Evolutionary conservation across 2,797 vertebrate genomes (phyloP), one percentile per base, ranked within the genome.

Genomic region (Eulemur albifrons): DNA sequence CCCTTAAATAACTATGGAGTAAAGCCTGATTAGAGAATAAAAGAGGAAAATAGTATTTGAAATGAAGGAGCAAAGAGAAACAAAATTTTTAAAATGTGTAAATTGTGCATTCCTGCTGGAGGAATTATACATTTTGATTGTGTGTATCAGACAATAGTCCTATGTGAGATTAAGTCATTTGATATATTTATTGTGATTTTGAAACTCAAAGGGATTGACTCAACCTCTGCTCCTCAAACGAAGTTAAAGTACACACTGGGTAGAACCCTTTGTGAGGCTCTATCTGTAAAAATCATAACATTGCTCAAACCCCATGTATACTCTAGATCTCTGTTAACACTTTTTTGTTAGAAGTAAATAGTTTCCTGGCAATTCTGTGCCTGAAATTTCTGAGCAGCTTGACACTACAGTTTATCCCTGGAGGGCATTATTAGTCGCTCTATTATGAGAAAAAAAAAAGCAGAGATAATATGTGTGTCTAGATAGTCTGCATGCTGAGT

Each of bases 301-400:
- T 57, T 54, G 73, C 70, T 35, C 48, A 35, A 59, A 85, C 82
- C 73, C 45, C 23, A 59, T 25, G 27, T 50, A 50, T n/a, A 57
- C 38, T 67, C 83, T 35, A 54, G 92, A 79, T 84, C 83, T 94
- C 80, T 7, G 1, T 61, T 75, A 87, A 95, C 50, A 40, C 11
- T 35, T 93, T 69, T 88, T 93, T 94, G 59, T 91, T 94, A 84
- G 59, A 93, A 93, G 86, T 94, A 87, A 96, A 95, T 82, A 80
- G 50, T 88, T 93, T 88, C 52, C 81, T 87, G 20, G 65, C 18
- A 91, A 72, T 94, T 77, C 69, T 95, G 63, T 89, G 83, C 40
- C 69, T 89, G 48, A 94, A 88, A 94, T 95, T 96, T 96, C 87
- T 61, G 87, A 97, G 93, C 75, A 89, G 83, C 72, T 85, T 96